A percentile compares a stretch with the other conserved stretches of the same genome.
These are phyloP conservation scores for Valencia hispanica DNA, from an alignment of 2,797 vertebrate species.

Conservation along the genomic window DNA sequence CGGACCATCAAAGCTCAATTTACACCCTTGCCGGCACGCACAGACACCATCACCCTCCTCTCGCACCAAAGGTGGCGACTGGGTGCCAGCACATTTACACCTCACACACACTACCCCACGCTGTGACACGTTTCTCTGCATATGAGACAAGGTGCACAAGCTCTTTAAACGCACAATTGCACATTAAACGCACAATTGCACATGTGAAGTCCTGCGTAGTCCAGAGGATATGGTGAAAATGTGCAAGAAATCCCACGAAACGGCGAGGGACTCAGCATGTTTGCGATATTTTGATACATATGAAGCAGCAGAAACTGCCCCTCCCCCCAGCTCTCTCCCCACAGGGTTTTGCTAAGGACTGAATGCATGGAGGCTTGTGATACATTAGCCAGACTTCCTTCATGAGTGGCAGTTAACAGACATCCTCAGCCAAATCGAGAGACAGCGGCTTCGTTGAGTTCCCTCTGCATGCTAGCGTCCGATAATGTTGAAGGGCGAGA, in stretches of 20 bases:
- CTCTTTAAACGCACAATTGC: slow-evolving; percentile 8
- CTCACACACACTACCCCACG: slow-evolving; percentile 52
- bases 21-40: slow-evolving; percentile 72
- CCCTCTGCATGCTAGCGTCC: slow-evolving; percentile 24
- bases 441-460: slow-evolving; percentile 47
- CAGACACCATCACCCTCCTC: slow-evolving; percentile 45
- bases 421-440: slow-evolving; percentile 54
- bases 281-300: slow-evolving; percentile 55
- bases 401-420: slow-evolving; percentile 68
- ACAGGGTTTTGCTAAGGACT: slow-evolving; percentile 42
- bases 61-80: slow-evolving; percentile 68
- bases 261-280: slow-evolving; percentile 64
- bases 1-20: slow-evolving; percentile 78
- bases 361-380: slow-evolving; percentile 56
- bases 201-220: background rate
- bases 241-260: slow-evolving; percentile 70
- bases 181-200: slow-evolving; percentile 2
- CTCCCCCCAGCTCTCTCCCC: slow-evolving; percentile 17
- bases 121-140: slow-evolving; percentile 40
- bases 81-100: slow-evolving; percentile 80
- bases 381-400: slow-evolving; percentile 76
- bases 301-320: slow-evolving; percentile 29
- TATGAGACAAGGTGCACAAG: slow-evolving; percentile 34
- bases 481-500: slow-evolving; percentile 10
- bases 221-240: slow-evolving; percentile 64